Conservation (phyloP, 30 jellyfish, hydroid and myxozoan species). For the Aurelia sp. region DNA sequence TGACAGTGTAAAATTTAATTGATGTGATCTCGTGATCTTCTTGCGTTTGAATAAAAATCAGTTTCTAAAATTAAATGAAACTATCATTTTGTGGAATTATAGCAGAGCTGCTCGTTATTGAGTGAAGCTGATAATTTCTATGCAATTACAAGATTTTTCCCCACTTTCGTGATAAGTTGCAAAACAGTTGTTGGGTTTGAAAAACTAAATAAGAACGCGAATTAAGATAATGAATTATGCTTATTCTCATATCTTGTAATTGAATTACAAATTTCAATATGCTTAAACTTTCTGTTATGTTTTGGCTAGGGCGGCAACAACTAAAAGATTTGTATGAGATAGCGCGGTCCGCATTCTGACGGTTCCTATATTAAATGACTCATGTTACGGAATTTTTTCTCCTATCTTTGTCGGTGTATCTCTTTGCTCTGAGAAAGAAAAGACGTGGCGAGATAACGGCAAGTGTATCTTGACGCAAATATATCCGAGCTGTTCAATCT, state of each 20-base stretch:
- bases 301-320: slow-evolving; percentile 75
- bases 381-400: slow-evolving; percentile 40
- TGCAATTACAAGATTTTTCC: slow-evolving; percentile 53
- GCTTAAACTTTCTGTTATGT: slow-evolving; percentile 82
- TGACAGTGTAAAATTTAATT: slow-evolving; percentile 11
- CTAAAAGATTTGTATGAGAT: slow-evolving; percentile 48
- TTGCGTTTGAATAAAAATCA: slow-evolving; percentile 3
- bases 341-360: slow-evolving; percentile 46
- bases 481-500: not conserved
- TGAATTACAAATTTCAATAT: slow-evolving; percentile 57
- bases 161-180: slow-evolving; percentile 67
- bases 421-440: slow-evolving; percentile 63
- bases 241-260: slow-evolving; percentile 71
- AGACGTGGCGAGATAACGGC: slow-evolving; percentile 61
- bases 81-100: slow-evolving; percentile 39
- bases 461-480: slow-evolving; percentile 22
- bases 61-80: slow-evolving; percentile 55
- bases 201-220: slow-evolving; percentile 68
- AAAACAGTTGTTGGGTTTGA: slow-evolving; percentile 54
- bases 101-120: slow-evolving; percentile 32
- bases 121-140: slow-evolving; percentile 43
- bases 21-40: slow-evolving; percentile 26
- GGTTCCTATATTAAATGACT: slow-evolving; percentile 16
- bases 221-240: slow-evolving; percentile 75
- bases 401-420: slow-evolving; percentile 75